Percentiles rank a stretch among this genome's conserved stretches.
phyloP scores from a whole-genome alignment of 2,797 vertebrate genomes.

The Semaprochilodus insignis region DNA sequence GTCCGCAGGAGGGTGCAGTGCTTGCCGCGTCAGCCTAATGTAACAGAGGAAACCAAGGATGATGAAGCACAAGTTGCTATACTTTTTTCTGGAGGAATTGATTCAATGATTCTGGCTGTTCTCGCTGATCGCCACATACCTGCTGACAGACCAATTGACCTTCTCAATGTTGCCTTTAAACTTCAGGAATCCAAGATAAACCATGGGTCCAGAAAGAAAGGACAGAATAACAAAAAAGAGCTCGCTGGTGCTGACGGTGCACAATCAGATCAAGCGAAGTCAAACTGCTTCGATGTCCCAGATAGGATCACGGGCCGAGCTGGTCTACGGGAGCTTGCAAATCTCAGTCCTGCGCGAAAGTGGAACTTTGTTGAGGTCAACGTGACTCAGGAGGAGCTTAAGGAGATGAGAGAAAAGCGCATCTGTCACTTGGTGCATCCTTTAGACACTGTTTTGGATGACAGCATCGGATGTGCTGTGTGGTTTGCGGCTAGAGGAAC shows the following conservation, averaged over 20 bases:
- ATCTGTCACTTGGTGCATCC: conserved; percentile 89
- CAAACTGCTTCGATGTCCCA: conserved; percentile 81
- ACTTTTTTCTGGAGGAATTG: conserved; percentile 94
- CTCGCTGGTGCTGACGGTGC: not conserved
- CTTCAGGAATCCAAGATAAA: conserved; percentile 67
- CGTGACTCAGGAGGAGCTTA: conserved; percentile 85
- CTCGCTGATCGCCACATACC: conserved; percentile 89
- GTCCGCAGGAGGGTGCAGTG: conserved; percentile 83
- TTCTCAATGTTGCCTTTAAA: conserved; percentile 96
- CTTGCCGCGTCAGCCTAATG: conserved; percentile 62
- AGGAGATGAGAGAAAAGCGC: conserved; percentile 74
- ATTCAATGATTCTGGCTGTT: conserved; percentile 91
- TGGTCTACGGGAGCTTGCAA: conserved; percentile 85
- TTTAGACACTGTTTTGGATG: conserved; percentile 91
- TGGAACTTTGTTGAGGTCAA: conserved; percentile 98
- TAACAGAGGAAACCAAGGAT: not conserved
- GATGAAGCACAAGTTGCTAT: conserved; percentile 80
- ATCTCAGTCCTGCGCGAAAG: conserved; percentile 79
- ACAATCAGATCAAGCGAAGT: not conserved
- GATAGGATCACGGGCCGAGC: conserved; percentile 89
- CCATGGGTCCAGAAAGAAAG: conserved; percentile 62
- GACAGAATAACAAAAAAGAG: conserved; percentile 53
- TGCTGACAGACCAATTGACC: conserved; percentile 86
- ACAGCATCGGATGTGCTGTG: conserved; percentile 95
- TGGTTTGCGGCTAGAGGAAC: conserved; percentile 94